Base-by-base conservation (phyloP, 2,797 vertebrate species). In the Pseudocheirus occidentalis region DNA sequence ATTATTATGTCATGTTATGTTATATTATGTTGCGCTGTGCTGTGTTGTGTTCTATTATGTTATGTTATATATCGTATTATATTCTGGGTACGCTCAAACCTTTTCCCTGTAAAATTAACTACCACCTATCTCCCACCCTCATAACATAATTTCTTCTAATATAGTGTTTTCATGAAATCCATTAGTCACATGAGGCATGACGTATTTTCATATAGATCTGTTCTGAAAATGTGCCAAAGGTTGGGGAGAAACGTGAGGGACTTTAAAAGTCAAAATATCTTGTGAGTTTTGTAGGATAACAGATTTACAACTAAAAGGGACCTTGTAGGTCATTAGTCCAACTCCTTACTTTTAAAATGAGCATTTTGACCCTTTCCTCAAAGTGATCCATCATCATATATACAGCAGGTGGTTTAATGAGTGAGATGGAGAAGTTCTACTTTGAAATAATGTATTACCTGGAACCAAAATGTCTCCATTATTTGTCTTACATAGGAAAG, bases 401-500 rank as follows among this genome's bases (percentile, higher is more conserved):
- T n/a, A 16, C 31, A 62, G 34, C 12, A 14, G 59, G 6, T 59
- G 5, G n/a, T 73, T 34, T n/a, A n/a, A 16, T 7, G 53, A 92
- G 46, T 91, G 53, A 24, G 62, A 3, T 94, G 90, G 4, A 55
- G 50, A 92, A 95, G 40, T 4, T 55, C 4, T 54, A 50, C 50
- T 81, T 9, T 59, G 29, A 34, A 56, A 50, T 54, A 57, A 89
- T 14, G 27, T n/a, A 14, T 46, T 90, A 50, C 31, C 92, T 94
- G 56, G 24, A 94, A 11, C 0, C n/a, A 55, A 73, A 59, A 91
- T 7, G 46, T 52, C 24, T 89, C 28, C n/a, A 21, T 55, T 91
- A 90, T 94, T 59, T 73, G 62, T 89, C 93, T 91, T 93, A 92
- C 57, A 46, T 97, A 56, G 95, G 50, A 93, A 96, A 90, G 57